Conservation (phyloP, 2,113 vertebrate genomes). For the Cercopithecus mona region DNA sequence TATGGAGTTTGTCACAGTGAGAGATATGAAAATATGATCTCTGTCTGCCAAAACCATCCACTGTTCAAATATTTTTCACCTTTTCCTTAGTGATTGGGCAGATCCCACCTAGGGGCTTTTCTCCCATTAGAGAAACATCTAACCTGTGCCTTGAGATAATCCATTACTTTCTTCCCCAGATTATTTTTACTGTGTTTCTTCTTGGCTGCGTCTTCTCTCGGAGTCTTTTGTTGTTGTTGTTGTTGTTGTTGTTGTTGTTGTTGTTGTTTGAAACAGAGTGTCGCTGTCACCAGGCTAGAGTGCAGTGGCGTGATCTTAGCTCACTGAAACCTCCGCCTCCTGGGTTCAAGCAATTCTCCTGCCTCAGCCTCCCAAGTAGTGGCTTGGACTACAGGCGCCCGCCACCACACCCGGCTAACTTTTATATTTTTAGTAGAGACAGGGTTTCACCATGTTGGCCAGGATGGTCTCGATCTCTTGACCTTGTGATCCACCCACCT, state of each 20-base stretch:
- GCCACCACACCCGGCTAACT: accelerated
- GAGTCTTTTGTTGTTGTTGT: not conserved
- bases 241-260: no score
- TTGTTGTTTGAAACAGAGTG: no score
- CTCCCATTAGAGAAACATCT: not conserved
- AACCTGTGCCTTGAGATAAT: not conserved
- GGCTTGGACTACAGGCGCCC: no score
- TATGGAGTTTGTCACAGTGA: not conserved
- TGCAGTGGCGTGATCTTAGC: no score
- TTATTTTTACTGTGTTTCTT: not conserved
- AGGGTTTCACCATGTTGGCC: no score
- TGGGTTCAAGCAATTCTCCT: no score
- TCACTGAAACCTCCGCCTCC: no score
- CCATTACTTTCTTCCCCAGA: not conserved
- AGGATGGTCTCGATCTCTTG: no score
- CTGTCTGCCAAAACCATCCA: constrained; percentile 16
- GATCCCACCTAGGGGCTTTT: not conserved
- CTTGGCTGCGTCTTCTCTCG: not conserved
- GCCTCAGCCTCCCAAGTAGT: no score
- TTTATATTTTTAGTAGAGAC: no score
- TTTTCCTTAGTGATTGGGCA: not conserved
- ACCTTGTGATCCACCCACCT: no score
- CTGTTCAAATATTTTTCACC: not conserved
- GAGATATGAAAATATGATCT: not conserved
- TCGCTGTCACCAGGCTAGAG: no score